Evolutionary conservation across 2,113 vertebrate genomes (phyloP).

Genomic region (Coregonus clupeaformis): DNA sequence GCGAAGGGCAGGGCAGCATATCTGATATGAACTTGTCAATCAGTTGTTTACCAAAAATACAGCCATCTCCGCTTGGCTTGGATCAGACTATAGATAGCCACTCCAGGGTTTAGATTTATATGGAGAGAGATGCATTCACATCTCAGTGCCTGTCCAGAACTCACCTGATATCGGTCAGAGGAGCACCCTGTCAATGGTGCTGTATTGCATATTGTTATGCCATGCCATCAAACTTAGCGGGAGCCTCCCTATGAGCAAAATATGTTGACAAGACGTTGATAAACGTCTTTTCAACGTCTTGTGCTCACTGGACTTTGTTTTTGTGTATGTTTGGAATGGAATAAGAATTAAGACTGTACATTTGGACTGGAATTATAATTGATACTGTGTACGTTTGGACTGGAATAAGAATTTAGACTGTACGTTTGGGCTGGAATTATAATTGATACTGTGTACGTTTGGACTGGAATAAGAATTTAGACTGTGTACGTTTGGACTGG

Average conservation of each 20-base stretch:
- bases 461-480: neutral
- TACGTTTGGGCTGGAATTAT: neutral
- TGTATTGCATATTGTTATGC: constrained; percentile 10
- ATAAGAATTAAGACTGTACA: no score
- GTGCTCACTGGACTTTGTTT: neutral
- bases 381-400: neutral
- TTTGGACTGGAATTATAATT: constrained; percentile 3
- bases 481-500: neutral
- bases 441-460: neutral
- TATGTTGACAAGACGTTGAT: no score
- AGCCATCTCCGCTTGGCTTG: neutral
- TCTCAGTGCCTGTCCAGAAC: constrained; percentile 13
- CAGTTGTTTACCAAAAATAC: constrained; percentile 11
- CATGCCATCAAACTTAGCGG: no score
- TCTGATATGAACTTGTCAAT: constrained; percentile 32
- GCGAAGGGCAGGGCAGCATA: constrained; percentile 7
- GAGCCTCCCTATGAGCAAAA: no score
- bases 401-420: no score
- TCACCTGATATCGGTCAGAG: constrained; percentile 18
- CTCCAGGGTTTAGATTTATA: constrained; percentile 47
- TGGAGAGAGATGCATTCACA: constrained; percentile 21
- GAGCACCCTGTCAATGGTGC: neutral
- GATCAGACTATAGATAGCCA: constrained; percentile 33
- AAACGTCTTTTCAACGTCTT: no score
- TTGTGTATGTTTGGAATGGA: neutral